phyloP scores from a whole-genome alignment of 2,113 vertebrate species.

The Cyphomyrus discorhynchus region DNA sequence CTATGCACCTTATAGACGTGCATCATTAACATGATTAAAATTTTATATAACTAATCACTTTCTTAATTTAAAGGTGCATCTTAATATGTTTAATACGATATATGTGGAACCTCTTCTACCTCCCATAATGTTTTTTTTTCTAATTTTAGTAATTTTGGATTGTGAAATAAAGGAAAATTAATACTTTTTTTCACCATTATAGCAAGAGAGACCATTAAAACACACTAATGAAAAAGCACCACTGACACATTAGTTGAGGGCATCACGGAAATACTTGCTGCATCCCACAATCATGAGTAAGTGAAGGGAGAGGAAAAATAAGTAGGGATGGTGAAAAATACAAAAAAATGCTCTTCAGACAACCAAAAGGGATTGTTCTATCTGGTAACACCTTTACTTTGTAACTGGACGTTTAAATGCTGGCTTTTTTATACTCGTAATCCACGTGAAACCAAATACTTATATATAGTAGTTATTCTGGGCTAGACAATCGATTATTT shows the following conservation, averaged over 20 bases:
- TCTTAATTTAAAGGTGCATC: background rate
- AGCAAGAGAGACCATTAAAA: background rate
- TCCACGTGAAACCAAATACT: slow-evolving; percentile 1
- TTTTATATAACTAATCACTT: background rate
- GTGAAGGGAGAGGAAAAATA: background rate
- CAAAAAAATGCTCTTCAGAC: background rate
- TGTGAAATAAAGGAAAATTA: background rate
- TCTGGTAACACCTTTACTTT: background rate
- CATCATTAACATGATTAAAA: background rate
- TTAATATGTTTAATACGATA: background rate
- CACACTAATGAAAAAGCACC: background rate
- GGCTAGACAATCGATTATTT: slow-evolving; percentile 19
- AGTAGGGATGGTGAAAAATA: background rate
- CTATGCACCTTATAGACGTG: background rate
- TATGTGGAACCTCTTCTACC: background rate
- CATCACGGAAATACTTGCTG: background rate
- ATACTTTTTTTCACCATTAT: background rate
- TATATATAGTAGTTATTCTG: background rate
- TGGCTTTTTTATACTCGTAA: slow-evolving; percentile 4
- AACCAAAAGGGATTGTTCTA: background rate
- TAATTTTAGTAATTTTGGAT: background rate
- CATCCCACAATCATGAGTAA: background rate
- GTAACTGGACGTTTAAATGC: slow-evolving; percentile 14
- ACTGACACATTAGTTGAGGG: background rate
- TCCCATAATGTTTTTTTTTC: background rate